Evolutionary conservation across 2,797 vertebrate genomes (phyloP), one percentile per base, ranked within the genome.

Genomic region (Staurois parvus): DNA sequence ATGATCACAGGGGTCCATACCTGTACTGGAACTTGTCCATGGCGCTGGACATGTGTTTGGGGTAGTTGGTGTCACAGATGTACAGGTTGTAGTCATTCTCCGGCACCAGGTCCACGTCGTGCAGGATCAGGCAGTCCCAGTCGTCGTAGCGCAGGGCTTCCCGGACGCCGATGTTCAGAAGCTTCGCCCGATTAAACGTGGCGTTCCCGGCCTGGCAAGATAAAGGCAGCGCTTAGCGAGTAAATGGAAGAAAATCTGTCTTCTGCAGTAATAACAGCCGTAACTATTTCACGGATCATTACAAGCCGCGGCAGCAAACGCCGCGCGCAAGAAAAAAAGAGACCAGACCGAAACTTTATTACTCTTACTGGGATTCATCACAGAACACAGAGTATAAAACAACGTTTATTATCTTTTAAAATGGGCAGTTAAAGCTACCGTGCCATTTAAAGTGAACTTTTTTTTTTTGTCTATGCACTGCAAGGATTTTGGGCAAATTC

Each of bases 51-150:
- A 94, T 45, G 0, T 93, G 93, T 56, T 93, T 94, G 82, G 93
- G 93, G 66, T 89, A 91, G 45, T 89, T 87, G 0, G 91, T 90
- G 67, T 94, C 91, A 0, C 93, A 94, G 48, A 92, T 52, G 2
- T 94, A 94, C 26, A 92, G 87, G 80, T 94, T 94, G 72, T 93
- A 89, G 69, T 94, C 93, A 0, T 93, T 94, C 87, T 94, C 93
- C 42, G 93, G 93, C 17, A 94, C 86, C 0, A 94, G 88, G 76
- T 93, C 78, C 8, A 94, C 86, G 12, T 94, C 92, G 0, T 94
- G 93, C 37, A 94, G 85, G 28, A 94, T 85, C 15, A 94, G 88
- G 76, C 93, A 94, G 88, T 94, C 92, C 93, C 93, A 94, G 70
- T 92, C 90, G 24, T 94, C 91, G 80, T 93, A 92, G 81, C 90